Evolutionary conservation across 2,113 vertebrate species (phyloP).

Genomic region (Sylvilagus bachmani): DNA sequence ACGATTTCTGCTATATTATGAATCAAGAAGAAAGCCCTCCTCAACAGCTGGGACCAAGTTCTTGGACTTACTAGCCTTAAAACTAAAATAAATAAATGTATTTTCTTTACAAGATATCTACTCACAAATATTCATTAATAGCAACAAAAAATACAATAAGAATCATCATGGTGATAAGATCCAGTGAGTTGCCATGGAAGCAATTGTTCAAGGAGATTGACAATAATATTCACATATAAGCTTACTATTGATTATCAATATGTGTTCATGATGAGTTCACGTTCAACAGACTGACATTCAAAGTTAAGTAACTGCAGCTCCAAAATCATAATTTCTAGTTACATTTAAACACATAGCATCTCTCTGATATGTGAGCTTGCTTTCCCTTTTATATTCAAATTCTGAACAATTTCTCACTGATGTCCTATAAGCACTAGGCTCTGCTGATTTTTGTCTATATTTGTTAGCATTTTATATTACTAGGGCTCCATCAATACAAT

Average conservation of each 20-base stretch:
- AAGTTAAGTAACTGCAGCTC: neutral
- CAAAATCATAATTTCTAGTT: neutral
- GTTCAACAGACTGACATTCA: neutral
- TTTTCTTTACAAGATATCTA: no score
- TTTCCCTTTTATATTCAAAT: neutral
- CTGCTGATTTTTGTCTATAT: neutral
- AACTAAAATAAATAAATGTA: no score
- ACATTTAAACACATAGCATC: neutral
- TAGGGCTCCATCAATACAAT: neutral
- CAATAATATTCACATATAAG: neutral
- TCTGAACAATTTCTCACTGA: neutral
- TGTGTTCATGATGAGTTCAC: neutral
- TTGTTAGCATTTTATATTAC: neutral
- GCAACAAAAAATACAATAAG: no score
- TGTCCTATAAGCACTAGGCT: neutral
- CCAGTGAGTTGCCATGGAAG: neutral
- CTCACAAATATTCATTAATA: no score
- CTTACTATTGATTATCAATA: neutral
- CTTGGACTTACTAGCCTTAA: no score
- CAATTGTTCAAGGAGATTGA: neutral
- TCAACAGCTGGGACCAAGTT: no score
- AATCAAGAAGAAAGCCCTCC: no score
- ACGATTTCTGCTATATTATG: no score
- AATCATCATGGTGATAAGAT: neutral
- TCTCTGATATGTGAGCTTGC: neutral